Conservation (phyloP, 2,113 vertebrate species). For the Danio rerio region DNA sequence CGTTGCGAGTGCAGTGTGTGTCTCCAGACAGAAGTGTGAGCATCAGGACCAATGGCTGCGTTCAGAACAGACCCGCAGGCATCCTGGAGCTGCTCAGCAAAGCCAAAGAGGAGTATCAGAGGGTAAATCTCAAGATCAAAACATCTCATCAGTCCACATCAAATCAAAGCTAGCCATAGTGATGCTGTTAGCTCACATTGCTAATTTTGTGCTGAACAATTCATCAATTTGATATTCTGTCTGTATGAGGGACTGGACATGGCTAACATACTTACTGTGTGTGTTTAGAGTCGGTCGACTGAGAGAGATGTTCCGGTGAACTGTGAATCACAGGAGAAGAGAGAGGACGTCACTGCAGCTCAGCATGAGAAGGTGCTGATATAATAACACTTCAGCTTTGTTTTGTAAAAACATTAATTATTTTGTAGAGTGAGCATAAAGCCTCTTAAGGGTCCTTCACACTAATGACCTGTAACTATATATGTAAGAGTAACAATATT, state of each 20-base stretch:
- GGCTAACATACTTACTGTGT: not conserved
- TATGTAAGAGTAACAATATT: too few relatives aligned
- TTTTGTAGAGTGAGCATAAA: too few relatives aligned
- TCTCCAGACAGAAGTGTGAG: slow-evolving; percentile 80
- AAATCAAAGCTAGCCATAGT: not conserved
- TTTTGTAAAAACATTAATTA: too few relatives aligned
- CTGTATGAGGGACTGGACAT: too few relatives aligned
- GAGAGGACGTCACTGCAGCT: slow-evolving; percentile 40
- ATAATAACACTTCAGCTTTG: not conserved
- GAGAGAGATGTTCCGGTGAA: slow-evolving; percentile 57
- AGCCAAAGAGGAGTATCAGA: slow-evolving; percentile 96
- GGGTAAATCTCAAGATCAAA: slow-evolving; percentile 78
- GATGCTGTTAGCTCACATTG: too few relatives aligned
- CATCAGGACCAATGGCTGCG: slow-evolving; percentile 82
- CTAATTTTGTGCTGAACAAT: too few relatives aligned
- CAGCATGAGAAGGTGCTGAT: slow-evolving; percentile 70
- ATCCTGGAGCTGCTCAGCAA: slow-evolving; percentile 96
- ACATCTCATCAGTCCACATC: too few relatives aligned
- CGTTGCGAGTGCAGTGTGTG: slow-evolving; percentile 79
- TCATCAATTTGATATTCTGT: too few relatives aligned
- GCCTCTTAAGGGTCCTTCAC: too few relatives aligned
- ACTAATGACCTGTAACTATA: too few relatives aligned
- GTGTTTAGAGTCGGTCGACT: slow-evolving; percentile 64
- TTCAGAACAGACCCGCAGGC: slow-evolving; percentile 83
- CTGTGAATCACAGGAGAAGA: slow-evolving; percentile 54